Percentiles rank a stretch among this genome's conserved stretches.
phyloP scores from a whole-genome alignment of 2,797 vertebrate species.

The Xenops minutus region DNA sequence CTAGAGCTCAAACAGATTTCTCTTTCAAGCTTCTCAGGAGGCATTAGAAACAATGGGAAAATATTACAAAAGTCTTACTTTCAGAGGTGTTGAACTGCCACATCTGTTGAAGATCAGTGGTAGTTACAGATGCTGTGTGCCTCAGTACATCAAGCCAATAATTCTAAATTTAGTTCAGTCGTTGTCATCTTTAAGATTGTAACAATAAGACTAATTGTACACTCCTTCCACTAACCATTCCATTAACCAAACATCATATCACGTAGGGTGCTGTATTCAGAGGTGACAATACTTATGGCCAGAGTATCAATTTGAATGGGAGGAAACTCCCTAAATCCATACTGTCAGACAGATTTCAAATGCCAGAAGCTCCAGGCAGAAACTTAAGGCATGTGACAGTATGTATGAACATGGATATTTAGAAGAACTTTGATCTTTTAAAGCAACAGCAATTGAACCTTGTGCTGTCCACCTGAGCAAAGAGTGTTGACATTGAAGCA shows the following conservation, averaged over 20 bases:
- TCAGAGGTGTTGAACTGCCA: neutral
- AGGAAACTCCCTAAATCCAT: neutral
- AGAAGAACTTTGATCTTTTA: neutral
- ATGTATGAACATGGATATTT: neutral
- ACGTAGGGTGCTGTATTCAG: neutral
- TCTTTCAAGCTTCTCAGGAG: conserved; percentile 21
- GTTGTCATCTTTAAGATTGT: neutral
- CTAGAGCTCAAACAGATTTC: neutral
- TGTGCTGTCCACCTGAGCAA: neutral
- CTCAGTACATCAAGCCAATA: neutral
- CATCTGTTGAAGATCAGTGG: neutral
- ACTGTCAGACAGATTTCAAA: neutral
- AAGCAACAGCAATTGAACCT: neutral
- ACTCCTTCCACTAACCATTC: neutral
- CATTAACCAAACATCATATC: neutral
- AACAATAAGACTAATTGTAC: neutral
- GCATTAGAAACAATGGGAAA: neutral
- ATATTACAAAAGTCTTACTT: neutral
- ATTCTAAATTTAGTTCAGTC: neutral
- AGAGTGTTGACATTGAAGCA: neutral
- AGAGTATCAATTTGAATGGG: neutral
- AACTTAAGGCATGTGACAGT: neutral
- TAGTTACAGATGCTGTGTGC: neutral
- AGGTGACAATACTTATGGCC: neutral
- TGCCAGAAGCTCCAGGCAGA: neutral